Evolutionary conservation across 2,888 invertebrate genomes (phyloP).

Genomic region (Hyles lineata): DNA sequence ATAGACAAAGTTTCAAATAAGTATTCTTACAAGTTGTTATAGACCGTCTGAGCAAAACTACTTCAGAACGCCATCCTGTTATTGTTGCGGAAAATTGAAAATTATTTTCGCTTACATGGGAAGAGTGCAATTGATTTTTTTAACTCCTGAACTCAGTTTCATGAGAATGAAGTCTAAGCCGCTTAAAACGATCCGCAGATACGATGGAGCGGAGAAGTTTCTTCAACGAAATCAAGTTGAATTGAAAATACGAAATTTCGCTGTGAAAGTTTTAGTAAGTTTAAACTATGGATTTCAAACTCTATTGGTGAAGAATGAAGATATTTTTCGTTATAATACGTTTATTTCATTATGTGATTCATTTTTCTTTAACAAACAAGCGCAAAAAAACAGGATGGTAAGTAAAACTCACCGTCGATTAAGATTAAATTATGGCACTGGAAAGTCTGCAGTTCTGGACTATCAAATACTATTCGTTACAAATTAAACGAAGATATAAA

Average conservation of each 20-base stretch:
- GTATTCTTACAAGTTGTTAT: neutral
- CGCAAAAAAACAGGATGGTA: too few relatives aligned
- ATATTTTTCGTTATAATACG: too few relatives aligned
- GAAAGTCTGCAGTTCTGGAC: too few relatives aligned
- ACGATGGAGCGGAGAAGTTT: neutral
- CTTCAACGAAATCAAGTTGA: neutral
- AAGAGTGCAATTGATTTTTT: slow-evolving; percentile 20
- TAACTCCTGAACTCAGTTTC: neutral
- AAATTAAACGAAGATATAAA: too few relatives aligned
- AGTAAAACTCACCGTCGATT: too few relatives aligned
- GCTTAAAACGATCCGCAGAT: neutral
- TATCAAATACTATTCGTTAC: too few relatives aligned
- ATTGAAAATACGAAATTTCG: neutral
- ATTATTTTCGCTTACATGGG: slow-evolving; percentile 35
- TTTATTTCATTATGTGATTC: too few relatives aligned
- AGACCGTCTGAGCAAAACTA: slow-evolving; percentile 12
- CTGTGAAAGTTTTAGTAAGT: neutral
- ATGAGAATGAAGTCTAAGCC: slow-evolving; percentile 4
- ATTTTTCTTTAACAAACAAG: too few relatives aligned
- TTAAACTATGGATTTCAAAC: neutral
- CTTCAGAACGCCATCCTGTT: slow-evolving; percentile 27
- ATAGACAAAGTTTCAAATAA: slow-evolving; percentile 8
- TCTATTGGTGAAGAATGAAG: too few relatives aligned
- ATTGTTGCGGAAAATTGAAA: slow-evolving; percentile 39
- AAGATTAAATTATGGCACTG: too few relatives aligned